A percentile compares a stretch with the other conserved stretches of the same genome.
phyloP scores from a whole-genome alignment of 2,888 invertebrate species.

The Tachystola acroxantha region DNA sequence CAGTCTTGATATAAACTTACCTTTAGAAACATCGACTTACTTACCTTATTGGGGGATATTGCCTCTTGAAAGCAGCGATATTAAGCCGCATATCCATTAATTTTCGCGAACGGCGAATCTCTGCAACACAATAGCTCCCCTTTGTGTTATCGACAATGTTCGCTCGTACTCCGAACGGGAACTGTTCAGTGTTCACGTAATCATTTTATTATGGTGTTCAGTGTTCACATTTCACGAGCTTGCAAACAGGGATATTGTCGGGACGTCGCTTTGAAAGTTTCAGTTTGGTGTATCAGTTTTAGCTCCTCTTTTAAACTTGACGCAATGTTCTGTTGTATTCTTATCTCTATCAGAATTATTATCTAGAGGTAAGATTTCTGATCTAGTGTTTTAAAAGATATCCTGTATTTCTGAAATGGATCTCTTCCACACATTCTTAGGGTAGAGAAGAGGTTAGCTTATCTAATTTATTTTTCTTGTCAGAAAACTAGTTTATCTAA shows the following conservation, averaged over 20 bases:
- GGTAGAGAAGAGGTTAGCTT: too few relatives aligned
- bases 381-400: too few relatives aligned
- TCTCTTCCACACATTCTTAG: too few relatives aligned
- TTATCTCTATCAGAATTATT: too few relatives aligned
- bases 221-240: not conserved
- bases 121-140: conserved; percentile 3
- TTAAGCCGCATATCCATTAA: conserved; percentile 7
- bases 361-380: too few relatives aligned
- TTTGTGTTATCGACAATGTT: conserved; percentile 6
- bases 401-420: too few relatives aligned
- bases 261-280: not conserved
- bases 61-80: conserved; percentile 9
- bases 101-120: conserved; percentile 5
- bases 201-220: conserved; percentile 3
- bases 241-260: not conserved
- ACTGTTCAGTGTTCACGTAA: conserved; percentile 1
- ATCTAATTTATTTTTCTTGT: too few relatives aligned
- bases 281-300: not conserved
- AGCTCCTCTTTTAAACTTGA: too few relatives aligned
- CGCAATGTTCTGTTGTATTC: too few relatives aligned
- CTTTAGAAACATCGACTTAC: conserved; percentile 9
- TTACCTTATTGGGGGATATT: conserved; percentile 13
- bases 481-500: too few relatives aligned
- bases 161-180: not conserved
- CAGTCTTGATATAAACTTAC: not conserved